phyloP scores from a whole-genome alignment of 2,888 invertebrate genomes.

The Carpatolechia fugitivella region DNA sequence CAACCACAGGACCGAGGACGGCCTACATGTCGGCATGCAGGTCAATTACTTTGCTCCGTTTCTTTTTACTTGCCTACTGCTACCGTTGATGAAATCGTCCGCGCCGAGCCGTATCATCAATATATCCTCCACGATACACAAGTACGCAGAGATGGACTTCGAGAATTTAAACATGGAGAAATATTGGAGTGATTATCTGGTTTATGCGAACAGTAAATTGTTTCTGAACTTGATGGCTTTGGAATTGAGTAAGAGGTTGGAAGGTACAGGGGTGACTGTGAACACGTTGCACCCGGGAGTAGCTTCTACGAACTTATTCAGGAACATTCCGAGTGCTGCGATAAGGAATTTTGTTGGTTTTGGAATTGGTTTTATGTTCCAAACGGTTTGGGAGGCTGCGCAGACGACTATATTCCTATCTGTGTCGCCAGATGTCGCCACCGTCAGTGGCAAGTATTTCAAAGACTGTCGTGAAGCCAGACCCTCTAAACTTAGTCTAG shows the following conservation, averaged over 20 bases:
- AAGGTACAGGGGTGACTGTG: slow-evolving; percentile 82
- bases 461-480: slow-evolving; percentile 76
- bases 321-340: slow-evolving; percentile 75
- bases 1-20: slow-evolving; percentile 80
- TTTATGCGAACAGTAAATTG: slow-evolving; percentile 78
- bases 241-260: slow-evolving; percentile 78
- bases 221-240: slow-evolving; percentile 82
- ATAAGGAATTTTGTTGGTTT: slow-evolving; percentile 48
- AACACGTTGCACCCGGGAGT: slow-evolving; percentile 86
- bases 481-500: slow-evolving; percentile 72
- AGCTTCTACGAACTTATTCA: slow-evolving; percentile 81
- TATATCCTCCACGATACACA: slow-evolving; percentile 81
- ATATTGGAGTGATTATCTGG: slow-evolving; percentile 71
- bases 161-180: slow-evolving; percentile 73
- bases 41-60: slow-evolving; percentile 87
- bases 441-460: slow-evolving; percentile 83
- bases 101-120: slow-evolving; percentile 82
- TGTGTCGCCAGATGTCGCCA: slow-evolving; percentile 75
- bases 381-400: slow-evolving; percentile 81
- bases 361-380: slow-evolving; percentile 63
- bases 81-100: slow-evolving; percentile 74
- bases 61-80: slow-evolving; percentile 82
- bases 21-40: slow-evolving; percentile 84
- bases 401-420: slow-evolving; percentile 81
- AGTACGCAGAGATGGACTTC: slow-evolving; percentile 64